Percentiles rank a stretch among this genome's conserved stretches.
phyloP scores from a whole-genome alignment of 2,888 invertebrate species.

The Pyrochroa serraticornis region DNA sequence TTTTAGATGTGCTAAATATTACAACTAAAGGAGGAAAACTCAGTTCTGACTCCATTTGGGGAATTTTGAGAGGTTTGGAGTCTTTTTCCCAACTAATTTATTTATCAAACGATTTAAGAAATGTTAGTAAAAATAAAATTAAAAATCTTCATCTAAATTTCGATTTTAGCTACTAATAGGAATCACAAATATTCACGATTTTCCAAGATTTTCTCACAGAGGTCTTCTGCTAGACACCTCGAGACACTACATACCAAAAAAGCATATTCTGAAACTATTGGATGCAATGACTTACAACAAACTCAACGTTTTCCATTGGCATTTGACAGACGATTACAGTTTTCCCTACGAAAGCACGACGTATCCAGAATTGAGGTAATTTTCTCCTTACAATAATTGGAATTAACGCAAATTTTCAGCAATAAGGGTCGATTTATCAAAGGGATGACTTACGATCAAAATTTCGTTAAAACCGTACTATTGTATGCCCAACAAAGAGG shows the following conservation, averaged over 20 bases:
- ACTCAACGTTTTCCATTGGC: conserved; percentile 92
- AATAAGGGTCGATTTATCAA: conserved; percentile 69
- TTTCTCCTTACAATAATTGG: not conserved
- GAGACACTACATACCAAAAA: conserved; percentile 76
- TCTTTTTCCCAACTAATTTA: conserved; percentile 80
- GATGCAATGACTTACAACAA: conserved; percentile 90
- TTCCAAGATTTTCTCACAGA: conserved; percentile 77
- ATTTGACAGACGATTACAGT: conserved; percentile 88
- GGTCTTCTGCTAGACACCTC: conserved; percentile 85
- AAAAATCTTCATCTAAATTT: not conserved
- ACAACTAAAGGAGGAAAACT: conserved; percentile 27
- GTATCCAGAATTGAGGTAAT: conserved; percentile 76
- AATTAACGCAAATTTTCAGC: conserved; percentile 55
- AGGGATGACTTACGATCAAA: conserved; percentile 66
- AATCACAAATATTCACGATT: conserved; percentile 71
- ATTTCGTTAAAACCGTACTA: conserved; percentile 69
- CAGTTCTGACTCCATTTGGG: conserved; percentile 72
- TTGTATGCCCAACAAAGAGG: conserved; percentile 78
- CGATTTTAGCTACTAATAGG: conserved; percentile 68
- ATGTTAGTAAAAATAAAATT: conserved; percentile 31
- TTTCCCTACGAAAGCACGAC: conserved; percentile 81
- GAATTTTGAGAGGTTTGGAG: conserved; percentile 83
- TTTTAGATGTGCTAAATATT: conserved; percentile 25
- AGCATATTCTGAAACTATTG: conserved; percentile 67
- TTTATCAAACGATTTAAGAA: conserved; percentile 44